phyloP scores from a whole-genome alignment of 2,113 vertebrate species.

The Campylomormyrus numenius region DNA sequence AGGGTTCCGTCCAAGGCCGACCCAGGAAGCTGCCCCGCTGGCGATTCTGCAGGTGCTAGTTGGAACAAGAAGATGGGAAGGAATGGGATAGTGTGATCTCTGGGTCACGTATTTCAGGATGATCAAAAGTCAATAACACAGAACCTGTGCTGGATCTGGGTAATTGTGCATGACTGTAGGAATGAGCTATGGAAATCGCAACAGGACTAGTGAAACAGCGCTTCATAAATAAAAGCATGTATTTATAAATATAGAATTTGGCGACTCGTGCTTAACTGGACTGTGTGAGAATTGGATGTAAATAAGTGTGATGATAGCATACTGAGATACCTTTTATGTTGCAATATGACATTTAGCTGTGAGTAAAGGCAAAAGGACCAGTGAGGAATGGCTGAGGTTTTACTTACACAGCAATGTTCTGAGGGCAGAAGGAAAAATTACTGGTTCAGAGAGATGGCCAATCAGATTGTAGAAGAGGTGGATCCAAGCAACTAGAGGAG shows the following conservation, averaged over 20 bases:
- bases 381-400: background rate
- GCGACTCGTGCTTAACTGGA: background rate
- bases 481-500: too few relatives aligned
- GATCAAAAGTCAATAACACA: background rate
- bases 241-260: background rate
- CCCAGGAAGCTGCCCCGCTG: background rate
- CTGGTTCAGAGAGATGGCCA: too few relatives aligned
- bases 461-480: too few relatives aligned
- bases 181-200: background rate
- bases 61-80: background rate
- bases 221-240: background rate
- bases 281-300: background rate
- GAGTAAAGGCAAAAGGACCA: background rate
- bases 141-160: background rate
- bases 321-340: background rate
- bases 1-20: background rate
- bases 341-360: background rate
- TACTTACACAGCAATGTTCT: too few relatives aligned
- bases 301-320: background rate
- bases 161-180: background rate
- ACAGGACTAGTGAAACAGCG: background rate
- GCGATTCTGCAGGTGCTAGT: background rate
- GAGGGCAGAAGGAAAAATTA: too few relatives aligned
- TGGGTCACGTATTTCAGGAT: background rate
- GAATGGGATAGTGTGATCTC: background rate